phyloP scores from a whole-genome alignment of 2,888 invertebrate species.

The Chaetogeoica ovagalla region DNA sequence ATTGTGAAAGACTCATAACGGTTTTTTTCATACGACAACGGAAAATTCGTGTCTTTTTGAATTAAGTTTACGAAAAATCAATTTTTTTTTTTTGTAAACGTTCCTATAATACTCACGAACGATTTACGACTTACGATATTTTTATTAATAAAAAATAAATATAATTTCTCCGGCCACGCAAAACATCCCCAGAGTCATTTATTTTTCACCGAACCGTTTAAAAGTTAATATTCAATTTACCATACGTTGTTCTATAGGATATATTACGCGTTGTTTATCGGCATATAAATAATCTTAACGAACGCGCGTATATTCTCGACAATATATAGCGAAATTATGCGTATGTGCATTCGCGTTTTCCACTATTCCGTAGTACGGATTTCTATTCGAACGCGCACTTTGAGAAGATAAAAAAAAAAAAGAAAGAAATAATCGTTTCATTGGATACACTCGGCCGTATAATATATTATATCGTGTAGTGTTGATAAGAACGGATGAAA shows the following conservation, averaged over 20 bases:
- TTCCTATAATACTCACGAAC: too few species aligned
- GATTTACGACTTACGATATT: too few species aligned
- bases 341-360: neutral
- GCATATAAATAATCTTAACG: neutral
- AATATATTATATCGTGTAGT: neutral
- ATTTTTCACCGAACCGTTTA: neutral
- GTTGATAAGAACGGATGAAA: neutral
- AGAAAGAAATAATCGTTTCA: neutral
- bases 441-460: neutral
- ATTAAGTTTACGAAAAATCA: too few species aligned
- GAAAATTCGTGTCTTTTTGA: too few species aligned
- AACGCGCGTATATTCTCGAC: neutral
- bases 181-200: too few species aligned
- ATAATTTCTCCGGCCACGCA: too few species aligned
- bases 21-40: too few species aligned
- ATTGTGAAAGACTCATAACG: too few species aligned
- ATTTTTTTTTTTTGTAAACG: too few species aligned
- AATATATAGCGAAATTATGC: slow-evolving; percentile 24
- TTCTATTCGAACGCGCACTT: neutral
- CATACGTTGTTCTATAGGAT: neutral
- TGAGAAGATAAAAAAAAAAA: neutral
- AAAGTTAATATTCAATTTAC: neutral
- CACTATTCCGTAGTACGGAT: neutral
- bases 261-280: neutral
- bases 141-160: too few species aligned